A percentile compares a stretch with the other conserved stretches of the same genome.
Evolutionary conservation across 1,140 invertebrate species (phyloP).

Genomic region (Notospermus geniculatus): DNA sequence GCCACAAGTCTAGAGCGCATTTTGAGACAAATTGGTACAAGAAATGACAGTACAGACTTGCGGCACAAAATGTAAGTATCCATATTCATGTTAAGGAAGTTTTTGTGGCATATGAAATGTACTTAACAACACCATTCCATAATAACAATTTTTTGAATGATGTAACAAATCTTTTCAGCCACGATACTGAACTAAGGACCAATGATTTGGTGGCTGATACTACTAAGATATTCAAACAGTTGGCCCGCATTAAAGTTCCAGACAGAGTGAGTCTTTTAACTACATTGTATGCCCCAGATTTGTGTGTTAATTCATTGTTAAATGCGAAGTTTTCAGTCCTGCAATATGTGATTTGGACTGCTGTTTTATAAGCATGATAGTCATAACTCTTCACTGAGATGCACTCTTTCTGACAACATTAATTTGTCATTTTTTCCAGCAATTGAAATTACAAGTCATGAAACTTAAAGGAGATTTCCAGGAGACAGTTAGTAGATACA

Average conservation of each 20-base stretch:
- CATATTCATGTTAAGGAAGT: too few species aligned
- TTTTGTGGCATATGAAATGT: too few species aligned
- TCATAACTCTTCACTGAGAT: too few species aligned
- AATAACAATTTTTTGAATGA: too few species aligned
- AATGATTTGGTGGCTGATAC: conserved; percentile 74
- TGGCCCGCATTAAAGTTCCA: conserved; percentile 66
- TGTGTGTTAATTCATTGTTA: too few species aligned
- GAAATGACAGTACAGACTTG: conserved; percentile 67
- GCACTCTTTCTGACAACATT: too few species aligned
- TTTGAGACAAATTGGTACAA: conserved; percentile 72
- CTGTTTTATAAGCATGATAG: too few species aligned
- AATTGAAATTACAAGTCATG: conserved; percentile 78
- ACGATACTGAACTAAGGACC: conserved; percentile 74
- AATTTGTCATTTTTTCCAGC: conserved; percentile 49
- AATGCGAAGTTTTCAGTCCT: too few species aligned
- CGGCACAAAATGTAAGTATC: conserved; percentile 69
- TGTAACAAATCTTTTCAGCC: too few species aligned
- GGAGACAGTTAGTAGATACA: conserved; percentile 74
- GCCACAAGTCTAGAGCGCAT: conserved; percentile 65
- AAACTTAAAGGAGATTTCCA: conserved; percentile 77
- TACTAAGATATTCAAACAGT: conserved; percentile 68
- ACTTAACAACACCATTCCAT: too few species aligned
- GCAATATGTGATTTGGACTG: too few species aligned
- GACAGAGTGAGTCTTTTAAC: conserved; percentile 64
- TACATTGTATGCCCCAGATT: too few species aligned